A percentile compares a stretch with the other conserved stretches of the same genome.
Conservation (phyloP, 2,888 invertebrate species). For the Troglohyphantes excavatus region DNA sequence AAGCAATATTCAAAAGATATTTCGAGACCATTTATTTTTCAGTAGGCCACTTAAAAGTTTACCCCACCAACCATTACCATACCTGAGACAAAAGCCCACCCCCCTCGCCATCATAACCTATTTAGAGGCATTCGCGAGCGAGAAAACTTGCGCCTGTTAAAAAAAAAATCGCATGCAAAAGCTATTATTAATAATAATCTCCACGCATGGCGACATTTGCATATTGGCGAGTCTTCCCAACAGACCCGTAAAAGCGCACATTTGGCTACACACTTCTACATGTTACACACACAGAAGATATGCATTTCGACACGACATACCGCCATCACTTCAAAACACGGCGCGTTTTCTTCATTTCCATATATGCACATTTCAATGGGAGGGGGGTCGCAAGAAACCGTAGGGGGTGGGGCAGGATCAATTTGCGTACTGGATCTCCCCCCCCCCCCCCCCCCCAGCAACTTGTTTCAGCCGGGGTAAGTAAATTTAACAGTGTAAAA, state of each 20-base stretch:
- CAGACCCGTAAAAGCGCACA: conserved; percentile 51
- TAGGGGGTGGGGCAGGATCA: no score
- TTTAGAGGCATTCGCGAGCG: conserved; percentile 43
- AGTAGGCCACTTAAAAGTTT: conserved; percentile 76
- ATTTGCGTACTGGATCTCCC: conserved; percentile 67
- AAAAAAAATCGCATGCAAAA: conserved; percentile 66
- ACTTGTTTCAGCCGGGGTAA: conserved; percentile 51
- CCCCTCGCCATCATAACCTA: conserved; percentile 51
- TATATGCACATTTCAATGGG: conserved; percentile 79
- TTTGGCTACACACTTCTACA: conserved; percentile 37
- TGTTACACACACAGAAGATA: conserved; percentile 61
- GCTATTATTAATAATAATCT: conserved; percentile 79
- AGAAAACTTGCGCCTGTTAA: conserved; percentile 25
- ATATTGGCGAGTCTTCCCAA: conserved; percentile 65
- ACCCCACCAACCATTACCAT: conserved; percentile 68
- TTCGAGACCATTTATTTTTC: conserved; percentile 66
- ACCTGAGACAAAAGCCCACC: conserved; percentile 54
- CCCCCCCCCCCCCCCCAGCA: conserved; percentile 32
- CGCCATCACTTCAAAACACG: conserved; percentile 63
- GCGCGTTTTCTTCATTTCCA: conserved; percentile 70
- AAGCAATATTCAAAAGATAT: conserved; percentile 67
- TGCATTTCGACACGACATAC: conserved; percentile 72
- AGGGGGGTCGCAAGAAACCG: conserved; percentile 22
- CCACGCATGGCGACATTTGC: conserved; percentile 67
- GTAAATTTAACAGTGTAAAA: conserved; percentile 77